A percentile compares a stretch with the other conserved stretches of the same genome.
Conservation (phyloP, 2,888 invertebrate genomes). For the Osmoderma eremita region DNA sequence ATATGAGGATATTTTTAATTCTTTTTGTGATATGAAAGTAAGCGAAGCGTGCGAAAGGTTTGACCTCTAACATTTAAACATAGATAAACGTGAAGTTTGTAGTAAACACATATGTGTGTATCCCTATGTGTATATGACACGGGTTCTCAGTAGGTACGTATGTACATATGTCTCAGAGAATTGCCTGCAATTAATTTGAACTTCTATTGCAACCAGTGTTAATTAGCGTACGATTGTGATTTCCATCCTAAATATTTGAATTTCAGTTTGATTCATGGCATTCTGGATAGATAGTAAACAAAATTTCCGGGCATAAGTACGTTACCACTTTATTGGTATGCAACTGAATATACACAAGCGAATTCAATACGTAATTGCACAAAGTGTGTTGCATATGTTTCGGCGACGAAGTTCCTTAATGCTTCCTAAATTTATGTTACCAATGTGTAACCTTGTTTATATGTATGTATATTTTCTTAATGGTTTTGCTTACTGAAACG, state of each 20-base stretch:
- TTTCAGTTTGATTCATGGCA: background rate
- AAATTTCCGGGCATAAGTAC: no score
- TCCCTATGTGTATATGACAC: background rate
- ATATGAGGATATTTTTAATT: background rate
- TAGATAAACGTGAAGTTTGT: background rate
- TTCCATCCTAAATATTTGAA: background rate
- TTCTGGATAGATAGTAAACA: no score
- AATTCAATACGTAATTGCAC: no score
- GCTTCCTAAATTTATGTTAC: no score
- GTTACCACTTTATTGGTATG: no score
- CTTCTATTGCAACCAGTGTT: background rate
- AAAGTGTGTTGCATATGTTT: no score
- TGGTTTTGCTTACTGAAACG: no score
- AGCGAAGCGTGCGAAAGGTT: constrained; percentile 1
- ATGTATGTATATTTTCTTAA: no score
- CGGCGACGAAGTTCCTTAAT: no score
- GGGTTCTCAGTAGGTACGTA: background rate
- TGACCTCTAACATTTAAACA: background rate
- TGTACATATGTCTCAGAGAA: background rate
- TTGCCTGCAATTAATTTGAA: background rate
- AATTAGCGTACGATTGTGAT: background rate
- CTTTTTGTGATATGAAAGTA: constrained; percentile 1
- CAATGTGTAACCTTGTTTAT: no score
- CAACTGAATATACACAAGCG: no score
- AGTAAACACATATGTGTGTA: constrained; percentile 2